phyloP scores from a whole-genome alignment of 2,888 invertebrate species.

The Oscheius sp. region DNA sequence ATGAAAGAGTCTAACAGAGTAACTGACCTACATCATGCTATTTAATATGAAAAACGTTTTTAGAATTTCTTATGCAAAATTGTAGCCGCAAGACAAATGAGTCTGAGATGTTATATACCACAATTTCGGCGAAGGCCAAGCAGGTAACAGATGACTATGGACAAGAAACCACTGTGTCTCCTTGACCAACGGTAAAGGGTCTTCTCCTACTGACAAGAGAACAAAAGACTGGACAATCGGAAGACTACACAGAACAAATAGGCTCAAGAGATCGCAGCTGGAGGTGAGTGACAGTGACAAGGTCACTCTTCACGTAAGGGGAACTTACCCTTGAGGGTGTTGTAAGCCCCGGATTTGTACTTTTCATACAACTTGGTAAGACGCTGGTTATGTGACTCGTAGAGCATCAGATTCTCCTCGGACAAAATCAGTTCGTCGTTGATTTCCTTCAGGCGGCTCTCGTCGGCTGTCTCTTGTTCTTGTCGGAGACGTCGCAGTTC shows the following conservation, averaged over 20 bases:
- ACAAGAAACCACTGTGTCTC: too few relatives aligned
- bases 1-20: too few relatives aligned
- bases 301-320: neutral
- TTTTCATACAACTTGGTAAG: slow-evolving; percentile 53
- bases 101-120: too few relatives aligned
- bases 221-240: slow-evolving; percentile 11
- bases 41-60: too few relatives aligned
- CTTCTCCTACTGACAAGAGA: too few relatives aligned
- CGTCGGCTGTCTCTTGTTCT: slow-evolving; percentile 32
- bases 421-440: slow-evolving; percentile 43
- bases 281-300: neutral
- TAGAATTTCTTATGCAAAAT: too few relatives aligned
- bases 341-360: slow-evolving; percentile 44
- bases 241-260: slow-evolving; percentile 33
- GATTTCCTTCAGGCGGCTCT: slow-evolving; percentile 32
- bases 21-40: too few relatives aligned
- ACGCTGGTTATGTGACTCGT: slow-evolving; percentile 49
- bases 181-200: too few relatives aligned
- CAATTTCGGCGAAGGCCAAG: neutral
- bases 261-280: slow-evolving; percentile 28
- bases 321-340: slow-evolving; percentile 51
- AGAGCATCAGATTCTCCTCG: slow-evolving; percentile 53
- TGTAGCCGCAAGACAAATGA: too few relatives aligned
- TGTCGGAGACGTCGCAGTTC: slow-evolving; percentile 36
- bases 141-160: neutral